Base-by-base conservation (phyloP, 1,140 invertebrate species). In the Drosophila kikkawai region DNA sequence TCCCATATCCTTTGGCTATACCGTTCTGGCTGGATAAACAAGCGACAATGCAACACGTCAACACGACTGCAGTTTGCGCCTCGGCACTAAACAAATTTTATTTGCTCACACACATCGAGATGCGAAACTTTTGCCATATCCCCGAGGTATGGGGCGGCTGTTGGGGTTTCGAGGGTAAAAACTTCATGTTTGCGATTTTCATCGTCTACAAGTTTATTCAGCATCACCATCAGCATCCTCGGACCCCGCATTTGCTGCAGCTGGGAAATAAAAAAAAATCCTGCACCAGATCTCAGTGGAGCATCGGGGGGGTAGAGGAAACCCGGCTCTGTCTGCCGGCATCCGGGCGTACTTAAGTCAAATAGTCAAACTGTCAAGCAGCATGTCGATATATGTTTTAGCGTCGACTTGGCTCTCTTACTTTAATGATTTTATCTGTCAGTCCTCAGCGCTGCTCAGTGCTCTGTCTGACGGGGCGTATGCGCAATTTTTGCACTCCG, bases 321-420 rank as follows among this genome's bases (percentile, higher is more conserved):
- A 15, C n/a, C 22, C 32, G 44, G 32, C 47, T 71, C 47, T 74
- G 69, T 75, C 44, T 75, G 73, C 73, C 17, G 59, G 41, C 71
- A 76, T 86, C 79, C 82, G 74, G 80, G 68, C 69, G 59, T 66
- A 79, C 77, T 87, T 75, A 88, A 87, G 83, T 87, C 83, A 88
- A 87, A 87, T 83, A 87, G 83, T 88, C 84, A 83, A 88, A 87
- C 84, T 87, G 83, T 87, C 83, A 77, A 83, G 71, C 73, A 65
- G 80, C 68, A 80, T 88, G 77, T 83, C 84, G 84, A 76, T 76
- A 80, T 74, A 80, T 87, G 78, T 69, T 77, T 83, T 82, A 80
- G 66, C 67, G 61, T 86, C 70, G 68, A 76, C 63, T 82, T 69
- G 65, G 51, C 57, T 60, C 57, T 68, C 71, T 80, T 76, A 48